These are phyloP conservation scores for Ficedula albicollis DNA, from an alignment of 2,797 vertebrate genomes.

Conservation along the genomic window DNA sequence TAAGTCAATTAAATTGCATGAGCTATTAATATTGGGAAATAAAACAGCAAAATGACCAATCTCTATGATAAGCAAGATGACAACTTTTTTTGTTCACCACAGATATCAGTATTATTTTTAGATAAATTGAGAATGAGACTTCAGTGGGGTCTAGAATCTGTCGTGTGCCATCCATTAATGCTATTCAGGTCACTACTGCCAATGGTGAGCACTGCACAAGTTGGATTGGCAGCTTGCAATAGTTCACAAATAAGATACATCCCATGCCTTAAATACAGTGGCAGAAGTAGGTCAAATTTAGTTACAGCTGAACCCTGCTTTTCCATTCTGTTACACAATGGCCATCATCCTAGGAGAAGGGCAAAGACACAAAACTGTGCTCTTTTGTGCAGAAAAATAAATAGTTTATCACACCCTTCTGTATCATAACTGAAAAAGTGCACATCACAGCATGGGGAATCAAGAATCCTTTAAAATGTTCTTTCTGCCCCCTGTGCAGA, in stretches of 20 bases:
- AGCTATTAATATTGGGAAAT: neutral
- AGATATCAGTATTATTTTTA: neutral
- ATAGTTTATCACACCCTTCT: neutral
- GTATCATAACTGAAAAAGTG: neutral
- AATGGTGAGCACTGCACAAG: fast-evolving
- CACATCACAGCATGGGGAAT: neutral
- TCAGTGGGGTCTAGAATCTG: neutral
- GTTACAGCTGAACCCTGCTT: neutral
- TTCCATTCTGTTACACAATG: neutral
- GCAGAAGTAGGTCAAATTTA: neutral
- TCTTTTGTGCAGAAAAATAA: neutral
- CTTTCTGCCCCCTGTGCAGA: neutral
- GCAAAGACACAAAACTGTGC: neutral
- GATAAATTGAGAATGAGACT: neutral
- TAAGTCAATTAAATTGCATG: neutral
- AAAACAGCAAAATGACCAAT: neutral
- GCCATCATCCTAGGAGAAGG: neutral
- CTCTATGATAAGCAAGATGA: neutral
- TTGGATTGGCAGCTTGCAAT: fast-evolving
- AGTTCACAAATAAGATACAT: neutral
- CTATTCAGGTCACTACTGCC: neutral
- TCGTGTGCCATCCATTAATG: neutral
- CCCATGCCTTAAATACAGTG: neutral
- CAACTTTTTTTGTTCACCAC: neutral
- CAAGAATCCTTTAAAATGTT: neutral